A percentile compares a stretch with the other conserved stretches of the same genome.
Conservation (phyloP, 2,888 invertebrate genomes). For the Chaitophorus viminalis region DNA sequence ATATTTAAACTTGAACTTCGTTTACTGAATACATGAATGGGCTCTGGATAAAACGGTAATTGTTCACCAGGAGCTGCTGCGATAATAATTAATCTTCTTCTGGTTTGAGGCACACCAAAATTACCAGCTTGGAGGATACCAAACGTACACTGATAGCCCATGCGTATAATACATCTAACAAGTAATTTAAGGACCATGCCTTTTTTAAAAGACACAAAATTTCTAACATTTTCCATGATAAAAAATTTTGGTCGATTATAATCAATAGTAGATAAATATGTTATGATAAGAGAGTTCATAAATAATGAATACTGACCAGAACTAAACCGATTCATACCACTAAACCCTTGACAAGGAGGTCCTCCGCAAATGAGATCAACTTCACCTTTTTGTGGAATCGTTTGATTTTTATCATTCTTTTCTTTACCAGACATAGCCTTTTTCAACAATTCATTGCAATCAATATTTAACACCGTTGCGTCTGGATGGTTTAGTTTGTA, state of each 20-base stretch:
- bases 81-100: slow-evolving; percentile 79
- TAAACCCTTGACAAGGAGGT: slow-evolving; percentile 91
- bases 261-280: slow-evolving; percentile 85
- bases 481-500: slow-evolving; percentile 80
- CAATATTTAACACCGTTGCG: slow-evolving; percentile 81
- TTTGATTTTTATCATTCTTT: slow-evolving; percentile 70
- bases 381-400: slow-evolving; percentile 79
- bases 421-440: slow-evolving; percentile 74
- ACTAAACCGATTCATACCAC: slow-evolving; percentile 89
- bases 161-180: slow-evolving; percentile 77
- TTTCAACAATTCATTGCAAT: slow-evolving; percentile 79
- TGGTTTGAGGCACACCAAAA: slow-evolving; percentile 85
- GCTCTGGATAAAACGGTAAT: slow-evolving; percentile 81
- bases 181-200: slow-evolving; percentile 84
- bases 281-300: slow-evolving; percentile 84
- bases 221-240: slow-evolving; percentile 85
- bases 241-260: slow-evolving; percentile 86
- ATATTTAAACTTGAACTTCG: too few relatives aligned
- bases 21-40: too few relatives aligned
- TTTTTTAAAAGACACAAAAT: slow-evolving; percentile 84
- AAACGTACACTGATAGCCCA: slow-evolving; percentile 88
- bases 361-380: slow-evolving; percentile 87
- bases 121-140: slow-evolving; percentile 87
- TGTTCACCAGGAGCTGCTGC: slow-evolving; percentile 83
- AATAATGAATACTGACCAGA: slow-evolving; percentile 84